These are phyloP conservation scores for Brenthis daphne DNA, from an alignment of 2,888 invertebrate species.

Conservation along the genomic window DNA sequence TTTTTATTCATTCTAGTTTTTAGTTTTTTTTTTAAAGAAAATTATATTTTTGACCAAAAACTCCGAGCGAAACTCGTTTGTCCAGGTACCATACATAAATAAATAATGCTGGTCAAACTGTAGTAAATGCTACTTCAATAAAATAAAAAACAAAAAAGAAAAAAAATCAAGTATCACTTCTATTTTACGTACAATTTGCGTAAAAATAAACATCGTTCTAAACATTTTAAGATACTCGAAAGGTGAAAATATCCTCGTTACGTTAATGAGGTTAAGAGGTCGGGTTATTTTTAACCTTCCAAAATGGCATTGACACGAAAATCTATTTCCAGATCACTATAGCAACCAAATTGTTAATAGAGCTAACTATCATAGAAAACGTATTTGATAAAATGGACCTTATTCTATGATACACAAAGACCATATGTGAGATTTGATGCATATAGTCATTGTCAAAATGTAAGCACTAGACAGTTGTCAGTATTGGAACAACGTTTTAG, in stretches of 20 bases:
- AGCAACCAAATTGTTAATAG: slow-evolving; percentile 27
- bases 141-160: no score
- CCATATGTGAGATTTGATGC: not conserved
- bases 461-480: slow-evolving; percentile 7
- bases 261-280: slow-evolving; percentile 27
- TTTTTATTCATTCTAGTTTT: no score
- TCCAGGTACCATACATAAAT: no score
- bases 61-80: no score
- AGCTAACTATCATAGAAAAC: not conserved
- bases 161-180: no score
- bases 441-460: not conserved
- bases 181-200: no score
- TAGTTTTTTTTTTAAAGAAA: no score
- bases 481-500: slow-evolving; percentile 13
- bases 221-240: not conserved
- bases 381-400: slow-evolving; percentile 11
- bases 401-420: not conserved
- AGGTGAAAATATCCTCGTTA: not conserved
- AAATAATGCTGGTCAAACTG: no score
- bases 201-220: not conserved
- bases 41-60: no score
- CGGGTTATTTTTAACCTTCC: slow-evolving; percentile 12
- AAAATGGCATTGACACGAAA: slow-evolving; percentile 27
- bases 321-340: slow-evolving; percentile 31
- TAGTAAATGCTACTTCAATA: no score